phyloP scores from a whole-genome alignment of 2,888 invertebrate species.

The Temnothorax ravouxi region DNA sequence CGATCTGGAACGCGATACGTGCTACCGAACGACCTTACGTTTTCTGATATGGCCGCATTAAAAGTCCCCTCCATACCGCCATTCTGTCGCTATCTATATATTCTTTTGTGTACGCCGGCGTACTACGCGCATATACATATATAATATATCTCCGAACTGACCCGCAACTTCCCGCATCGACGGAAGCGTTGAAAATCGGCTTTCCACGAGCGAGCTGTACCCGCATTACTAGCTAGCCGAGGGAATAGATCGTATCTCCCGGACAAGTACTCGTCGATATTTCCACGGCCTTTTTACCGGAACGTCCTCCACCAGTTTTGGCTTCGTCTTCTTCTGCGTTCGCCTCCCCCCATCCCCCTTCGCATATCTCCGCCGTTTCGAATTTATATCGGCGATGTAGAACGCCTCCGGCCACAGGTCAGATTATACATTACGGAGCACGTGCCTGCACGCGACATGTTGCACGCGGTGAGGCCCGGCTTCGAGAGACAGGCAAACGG shows the following conservation, averaged over 20 bases:
- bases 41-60: constrained; percentile 43
- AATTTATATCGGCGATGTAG: constrained; percentile 66
- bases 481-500: constrained; percentile 35
- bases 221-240: constrained; percentile 57
- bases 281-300: constrained; percentile 40
- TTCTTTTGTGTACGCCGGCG: constrained; percentile 23
- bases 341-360: background rate
- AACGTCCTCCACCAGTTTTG: constrained; percentile 20
- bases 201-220: constrained; percentile 58
- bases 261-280: constrained; percentile 60
- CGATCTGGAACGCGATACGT: constrained; percentile 38
- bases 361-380: constrained; percentile 44
- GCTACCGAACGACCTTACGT: constrained; percentile 34
- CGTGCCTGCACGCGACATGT: constrained; percentile 77
- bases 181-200: constrained; percentile 66
- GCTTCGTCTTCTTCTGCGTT: constrained; percentile 33
- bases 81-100: background rate
- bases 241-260: constrained; percentile 65
- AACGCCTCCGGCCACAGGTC: constrained; percentile 70
- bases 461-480: constrained; percentile 65
- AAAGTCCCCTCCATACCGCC: background rate
- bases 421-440: constrained; percentile 75
- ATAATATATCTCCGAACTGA: constrained; percentile 9
- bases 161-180: constrained; percentile 42
- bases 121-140: background rate